Evolutionary conservation across 2,888 invertebrate genomes (phyloP), one percentile per base, ranked within the genome.

Genomic region (Leptinotarsa peninsularis): DNA sequence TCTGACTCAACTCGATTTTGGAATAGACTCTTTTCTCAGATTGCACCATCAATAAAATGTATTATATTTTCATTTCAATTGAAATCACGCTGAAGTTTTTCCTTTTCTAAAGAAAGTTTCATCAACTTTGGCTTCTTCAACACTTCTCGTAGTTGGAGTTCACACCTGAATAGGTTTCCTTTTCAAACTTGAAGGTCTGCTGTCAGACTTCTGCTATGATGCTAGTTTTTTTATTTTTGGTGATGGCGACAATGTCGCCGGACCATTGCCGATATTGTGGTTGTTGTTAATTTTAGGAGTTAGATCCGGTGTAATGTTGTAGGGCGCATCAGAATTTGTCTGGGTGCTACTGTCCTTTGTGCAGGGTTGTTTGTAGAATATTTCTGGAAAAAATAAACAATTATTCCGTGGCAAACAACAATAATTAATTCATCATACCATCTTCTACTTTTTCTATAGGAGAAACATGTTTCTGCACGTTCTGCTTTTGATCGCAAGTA

Each of bases 401-500:
- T 52, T 17, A 52, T 17, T 52, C 4, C 7, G n/a, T 52, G 52
- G 4, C n/a, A 52, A 52, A 4, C 5, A n/a, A 52, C 43, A 43
- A 43, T 43, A 3, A 10, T 43, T 10, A 43, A 33, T 43, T 0
- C 3, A 43, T 43, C 78, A 73, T 75, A 81, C 82, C 79, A 21
- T 80, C 81, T 63, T 81, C 81, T 63, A 82, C 80, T 71, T 83
- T 78, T 67, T 86, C 85, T 60, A 90, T 87, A 58, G 91, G 90
- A 58, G 91, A 89, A 78, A 91, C 91, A 86, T 92, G 92, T 84
- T 91, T 91, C 81, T 91, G 91, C 56, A 93, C 90, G 83, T 92
- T 91, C 86, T 92, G 92, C 83, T 93, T 92, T 81, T 92, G 92
- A 78, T 93, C 92, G 83, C 92, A 93, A 3, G 93, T 93, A 27